These are phyloP conservation scores for Petrosia ficiformis DNA, from an alignment of 37 sponge, comb jelly and placozoan genomes.

Conservation along the genomic window DNA sequence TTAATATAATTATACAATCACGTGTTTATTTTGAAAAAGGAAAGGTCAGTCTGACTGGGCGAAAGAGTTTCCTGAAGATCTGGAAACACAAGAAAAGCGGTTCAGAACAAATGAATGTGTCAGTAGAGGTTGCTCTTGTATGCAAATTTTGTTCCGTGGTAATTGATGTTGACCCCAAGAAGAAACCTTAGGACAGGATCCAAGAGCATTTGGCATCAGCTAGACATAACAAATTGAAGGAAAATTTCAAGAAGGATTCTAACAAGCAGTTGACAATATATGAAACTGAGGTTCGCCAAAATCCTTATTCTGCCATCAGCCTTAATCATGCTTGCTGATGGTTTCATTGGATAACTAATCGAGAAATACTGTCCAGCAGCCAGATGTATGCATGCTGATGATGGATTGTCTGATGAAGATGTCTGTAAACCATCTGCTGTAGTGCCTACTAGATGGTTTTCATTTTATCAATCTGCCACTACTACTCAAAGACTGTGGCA, in stretches of 20 bases:
- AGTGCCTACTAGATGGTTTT: not conserved
- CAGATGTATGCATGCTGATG: too few relatives aligned
- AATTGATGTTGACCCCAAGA: not conserved
- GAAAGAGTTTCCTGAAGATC: not conserved
- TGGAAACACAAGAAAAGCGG: not conserved
- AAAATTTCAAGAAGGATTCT: not conserved
- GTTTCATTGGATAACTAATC: not conserved
- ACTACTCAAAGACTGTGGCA: not conserved
- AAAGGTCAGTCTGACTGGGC: not conserved
- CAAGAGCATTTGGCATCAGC: not conserved
- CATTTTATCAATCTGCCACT: not conserved
- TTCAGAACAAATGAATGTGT: not conserved
- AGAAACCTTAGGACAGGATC: not conserved
- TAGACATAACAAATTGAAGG: not conserved
- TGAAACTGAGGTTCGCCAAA: not conserved
- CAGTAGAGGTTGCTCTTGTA: not conserved
- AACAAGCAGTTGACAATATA: not conserved
- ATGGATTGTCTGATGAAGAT: not conserved
- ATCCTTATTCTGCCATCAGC: not conserved
- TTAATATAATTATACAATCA: too few relatives aligned
- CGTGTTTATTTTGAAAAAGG: too few relatives aligned
- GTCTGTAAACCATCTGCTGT: not conserved
- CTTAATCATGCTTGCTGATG: not conserved
- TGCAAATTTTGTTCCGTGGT: not conserved
- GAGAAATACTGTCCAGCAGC: not conserved